Conservation (phyloP, 2,888 invertebrate genomes). For the Agrotis ipsilon region DNA sequence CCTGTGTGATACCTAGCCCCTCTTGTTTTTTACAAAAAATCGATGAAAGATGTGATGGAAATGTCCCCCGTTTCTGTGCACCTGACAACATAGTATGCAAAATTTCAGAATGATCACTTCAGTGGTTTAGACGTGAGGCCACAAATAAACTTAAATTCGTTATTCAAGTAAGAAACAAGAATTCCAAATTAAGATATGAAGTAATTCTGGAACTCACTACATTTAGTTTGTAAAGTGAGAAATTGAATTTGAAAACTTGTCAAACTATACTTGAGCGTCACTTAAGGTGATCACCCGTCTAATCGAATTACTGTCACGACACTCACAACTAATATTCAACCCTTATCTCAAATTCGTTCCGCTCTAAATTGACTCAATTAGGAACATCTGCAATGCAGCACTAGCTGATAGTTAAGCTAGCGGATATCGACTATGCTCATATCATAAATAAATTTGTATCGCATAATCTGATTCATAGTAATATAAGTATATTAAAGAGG, state of each 20-base stretch:
- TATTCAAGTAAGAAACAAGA: no score
- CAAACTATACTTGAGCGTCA: neutral
- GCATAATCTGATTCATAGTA: neutral
- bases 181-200: no score
- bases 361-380: conserved; percentile 25
- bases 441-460: neutral
- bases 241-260: neutral
- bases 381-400: conserved; percentile 38
- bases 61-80: no score
- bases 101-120: no score
- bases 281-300: neutral
- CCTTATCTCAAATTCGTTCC: neutral
- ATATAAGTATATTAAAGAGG: no score
- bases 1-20: no score
- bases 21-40: no score
- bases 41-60: no score
- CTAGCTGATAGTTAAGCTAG: conserved; percentile 4
- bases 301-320: neutral
- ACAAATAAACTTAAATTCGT: no score
- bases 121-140: no score
- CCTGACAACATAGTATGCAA: no score
- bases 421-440: neutral
- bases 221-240: neutral
- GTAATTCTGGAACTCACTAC: no score
- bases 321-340: neutral